Percentiles rank a stretch among this genome's conserved stretches.
These are phyloP conservation scores for Hydropsyche tenuis DNA, from an alignment of 1,140 invertebrate genomes.

Conservation along the genomic window DNA sequence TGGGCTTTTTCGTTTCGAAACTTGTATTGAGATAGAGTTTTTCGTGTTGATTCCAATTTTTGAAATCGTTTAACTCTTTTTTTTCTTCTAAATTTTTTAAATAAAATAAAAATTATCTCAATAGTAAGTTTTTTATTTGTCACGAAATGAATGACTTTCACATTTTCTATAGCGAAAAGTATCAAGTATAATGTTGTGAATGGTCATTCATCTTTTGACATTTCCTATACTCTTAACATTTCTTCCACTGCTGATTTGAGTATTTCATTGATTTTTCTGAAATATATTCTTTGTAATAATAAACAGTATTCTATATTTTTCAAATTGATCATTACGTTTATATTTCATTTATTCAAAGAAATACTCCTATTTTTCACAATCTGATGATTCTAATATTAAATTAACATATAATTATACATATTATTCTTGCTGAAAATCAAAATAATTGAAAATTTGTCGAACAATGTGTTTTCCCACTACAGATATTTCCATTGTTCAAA, in stretches of 20 bases:
- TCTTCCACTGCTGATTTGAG: conserved; percentile 39
- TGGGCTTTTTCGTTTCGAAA: conserved; percentile 16
- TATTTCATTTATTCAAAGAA: not conserved
- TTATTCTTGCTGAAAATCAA: conserved; percentile 16
- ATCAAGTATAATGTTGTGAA: not conserved
- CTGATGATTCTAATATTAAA: conserved; percentile 19
- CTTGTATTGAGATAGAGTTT: not conserved
- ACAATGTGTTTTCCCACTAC: too few relatives aligned
- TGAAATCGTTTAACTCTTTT: too few relatives aligned
- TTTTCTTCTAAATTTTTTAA: too few relatives aligned
- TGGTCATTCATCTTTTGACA: not conserved
- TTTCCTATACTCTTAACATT: not conserved
- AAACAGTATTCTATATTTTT: not conserved
- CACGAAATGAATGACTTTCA: not conserved
- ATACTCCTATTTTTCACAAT: conserved; percentile 11
- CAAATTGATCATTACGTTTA: not conserved
- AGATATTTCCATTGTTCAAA: too few relatives aligned
- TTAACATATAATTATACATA: conserved; percentile 1
- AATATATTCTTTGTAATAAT: not conserved
- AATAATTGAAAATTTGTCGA: conserved; percentile 16
- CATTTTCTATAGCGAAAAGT: not conserved
- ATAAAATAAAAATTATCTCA: not conserved
- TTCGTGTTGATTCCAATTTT: not conserved
- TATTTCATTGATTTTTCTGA: conserved; percentile 18
- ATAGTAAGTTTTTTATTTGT: not conserved